Percentiles rank a stretch among this genome's conserved stretches.
These are phyloP conservation scores for Tenodera sinensis DNA, from an alignment of 2,888 invertebrate genomes.

Conservation along the genomic window DNA sequence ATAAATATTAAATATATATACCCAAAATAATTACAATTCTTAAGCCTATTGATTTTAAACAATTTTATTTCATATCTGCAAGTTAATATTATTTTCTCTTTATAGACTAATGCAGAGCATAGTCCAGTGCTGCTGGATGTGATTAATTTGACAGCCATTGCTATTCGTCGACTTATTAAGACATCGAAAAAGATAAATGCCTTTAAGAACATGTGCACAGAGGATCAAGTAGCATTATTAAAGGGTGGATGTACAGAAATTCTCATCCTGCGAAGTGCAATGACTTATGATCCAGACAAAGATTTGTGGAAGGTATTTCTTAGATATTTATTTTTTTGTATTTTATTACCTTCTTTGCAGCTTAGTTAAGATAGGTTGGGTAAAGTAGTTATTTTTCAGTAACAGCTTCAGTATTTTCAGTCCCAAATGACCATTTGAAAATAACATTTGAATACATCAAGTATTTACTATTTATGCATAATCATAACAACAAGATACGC, in stretches of 20 bases:
- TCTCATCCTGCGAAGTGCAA: constrained; percentile 89
- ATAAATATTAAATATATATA: too few relatives aligned
- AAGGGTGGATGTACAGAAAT: constrained; percentile 96
- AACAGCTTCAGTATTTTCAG: not conserved
- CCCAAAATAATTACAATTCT: not conserved
- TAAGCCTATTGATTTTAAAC: not conserved
- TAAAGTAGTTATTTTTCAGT: too few relatives aligned
- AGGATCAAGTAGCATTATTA: constrained; percentile 83
- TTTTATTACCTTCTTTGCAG: not conserved
- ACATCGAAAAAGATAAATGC: constrained; percentile 61
- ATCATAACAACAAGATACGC: too few relatives aligned
- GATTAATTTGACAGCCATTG: constrained; percentile 87
- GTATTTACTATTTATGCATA: too few relatives aligned
- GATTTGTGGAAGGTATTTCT: constrained; percentile 80
- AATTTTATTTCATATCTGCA: not conserved
- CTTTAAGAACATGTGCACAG: constrained; percentile 91
- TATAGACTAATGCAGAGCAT: constrained; percentile 28
- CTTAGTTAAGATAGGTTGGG: not conserved
- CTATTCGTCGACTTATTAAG: constrained; percentile 73
- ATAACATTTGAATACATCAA: too few relatives aligned
- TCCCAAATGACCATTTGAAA: too few relatives aligned
- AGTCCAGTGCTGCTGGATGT: constrained; percentile 65
- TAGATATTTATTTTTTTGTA: not conserved
- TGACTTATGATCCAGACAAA: constrained; percentile 84
- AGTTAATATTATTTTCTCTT: not conserved